Evolutionary conservation across 2,797 vertebrate species (phyloP).

Genomic region (Ctenopoma kingsleyae): DNA sequence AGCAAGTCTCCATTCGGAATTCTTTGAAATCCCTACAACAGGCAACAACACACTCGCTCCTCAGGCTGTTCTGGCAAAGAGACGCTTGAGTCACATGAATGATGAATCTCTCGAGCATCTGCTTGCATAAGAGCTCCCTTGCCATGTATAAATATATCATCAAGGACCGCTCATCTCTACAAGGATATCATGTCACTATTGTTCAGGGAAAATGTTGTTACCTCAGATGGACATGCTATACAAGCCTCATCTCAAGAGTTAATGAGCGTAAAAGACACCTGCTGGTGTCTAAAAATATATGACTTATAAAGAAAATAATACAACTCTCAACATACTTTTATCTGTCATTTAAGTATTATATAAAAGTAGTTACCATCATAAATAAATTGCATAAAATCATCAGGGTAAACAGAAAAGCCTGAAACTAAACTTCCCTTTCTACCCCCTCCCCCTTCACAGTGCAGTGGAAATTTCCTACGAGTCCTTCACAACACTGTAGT

Average conservation of each 20-base stretch:
- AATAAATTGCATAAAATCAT: neutral
- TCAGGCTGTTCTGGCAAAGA: conserved; percentile 25
- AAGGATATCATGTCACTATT: neutral
- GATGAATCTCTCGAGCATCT: conserved; percentile 9
- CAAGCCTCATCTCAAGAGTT: neutral
- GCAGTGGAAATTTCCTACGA: conserved; percentile 80
- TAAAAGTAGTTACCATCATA: neutral
- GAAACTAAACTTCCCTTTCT: neutral
- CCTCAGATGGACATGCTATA: neutral
- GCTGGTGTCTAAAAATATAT: neutral
- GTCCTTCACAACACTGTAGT: conserved; percentile 45
- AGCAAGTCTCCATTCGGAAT: neutral
- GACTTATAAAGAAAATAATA: neutral
- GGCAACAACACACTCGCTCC: neutral
- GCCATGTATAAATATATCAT: conserved; percentile 20
- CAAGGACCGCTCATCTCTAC: neutral
- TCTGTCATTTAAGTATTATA: neutral
- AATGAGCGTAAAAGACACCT: neutral
- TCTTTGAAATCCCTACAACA: conserved; percentile 10
- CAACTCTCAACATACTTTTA: neutral
- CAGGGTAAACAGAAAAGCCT: neutral
- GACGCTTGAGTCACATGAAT: conserved; percentile 46
- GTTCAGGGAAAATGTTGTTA: neutral
- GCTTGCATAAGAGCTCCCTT: conserved; percentile 41
- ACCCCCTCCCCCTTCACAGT: conserved; percentile 41